Evolutionary conservation across 2,797 vertebrate species (phyloP).

Genomic region (Microcaecilia unicolor): DNA sequence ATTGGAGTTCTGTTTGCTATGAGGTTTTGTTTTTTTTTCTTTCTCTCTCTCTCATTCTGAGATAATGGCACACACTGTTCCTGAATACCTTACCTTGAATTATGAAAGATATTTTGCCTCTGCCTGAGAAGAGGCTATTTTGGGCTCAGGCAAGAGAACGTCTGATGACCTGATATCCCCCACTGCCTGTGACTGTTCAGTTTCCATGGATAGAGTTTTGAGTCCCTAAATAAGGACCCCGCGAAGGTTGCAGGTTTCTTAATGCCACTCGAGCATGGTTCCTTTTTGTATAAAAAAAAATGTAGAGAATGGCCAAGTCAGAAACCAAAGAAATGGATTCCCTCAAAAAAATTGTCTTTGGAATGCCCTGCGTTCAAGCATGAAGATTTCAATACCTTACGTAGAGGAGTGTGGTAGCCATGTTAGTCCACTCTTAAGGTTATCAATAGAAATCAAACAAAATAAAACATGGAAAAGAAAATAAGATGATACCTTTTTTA

Average conservation of each 20-base stretch:
- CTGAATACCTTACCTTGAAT: no score
- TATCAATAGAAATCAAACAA: no score
- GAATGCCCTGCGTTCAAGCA: not conserved
- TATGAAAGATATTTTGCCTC: not conserved
- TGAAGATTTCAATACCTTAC: no score
- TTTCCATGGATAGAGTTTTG: not conserved
- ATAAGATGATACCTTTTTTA: no score
- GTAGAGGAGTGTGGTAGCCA: no score
- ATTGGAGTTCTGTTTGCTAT: no score
- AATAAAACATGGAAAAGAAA: no score
- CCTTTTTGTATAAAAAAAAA: not conserved
- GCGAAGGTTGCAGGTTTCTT: not conserved
- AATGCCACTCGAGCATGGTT: not conserved
- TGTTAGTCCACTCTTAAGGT: no score
- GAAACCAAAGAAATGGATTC: not conserved
- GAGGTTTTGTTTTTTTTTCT: no score
- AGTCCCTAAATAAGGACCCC: not conserved
- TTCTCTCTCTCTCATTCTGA: no score
- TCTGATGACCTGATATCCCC: not conserved
- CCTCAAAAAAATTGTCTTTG: not conserved
- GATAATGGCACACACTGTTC: no score
- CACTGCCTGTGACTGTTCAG: not conserved
- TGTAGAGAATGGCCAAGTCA: not conserved
- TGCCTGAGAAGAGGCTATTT: constrained; percentile 6
- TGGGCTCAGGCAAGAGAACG: not conserved